These are phyloP conservation scores for Myxocyprinus asiaticus DNA, from an alignment of 2,113 vertebrate species.

Conservation along the genomic window DNA sequence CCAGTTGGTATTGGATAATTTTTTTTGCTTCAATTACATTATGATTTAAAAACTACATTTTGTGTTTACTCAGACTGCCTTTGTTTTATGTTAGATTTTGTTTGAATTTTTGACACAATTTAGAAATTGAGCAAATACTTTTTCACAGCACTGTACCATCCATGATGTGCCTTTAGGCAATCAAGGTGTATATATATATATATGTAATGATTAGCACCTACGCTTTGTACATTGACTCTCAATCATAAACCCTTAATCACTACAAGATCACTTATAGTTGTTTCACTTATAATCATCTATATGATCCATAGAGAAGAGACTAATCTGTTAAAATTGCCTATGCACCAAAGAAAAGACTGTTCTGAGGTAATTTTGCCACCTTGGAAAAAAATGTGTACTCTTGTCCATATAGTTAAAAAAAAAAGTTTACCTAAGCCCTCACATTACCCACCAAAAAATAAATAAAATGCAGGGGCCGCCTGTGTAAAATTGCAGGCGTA, in stretches of 20 bases:
- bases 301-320: not conserved
- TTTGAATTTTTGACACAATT: no score
- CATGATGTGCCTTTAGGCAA: conserved; percentile 3
- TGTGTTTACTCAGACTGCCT: no score
- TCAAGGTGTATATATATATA: not conserved
- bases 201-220: not conserved
- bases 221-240: not conserved
- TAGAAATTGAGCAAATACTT: no score
- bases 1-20: no score
- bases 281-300: not conserved
- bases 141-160: no score
- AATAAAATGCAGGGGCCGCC: not conserved
- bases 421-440: not conserved
- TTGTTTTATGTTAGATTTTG: no score
- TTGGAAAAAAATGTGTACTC: conserved; percentile 9
- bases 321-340: conserved; percentile 26
- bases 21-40: no score
- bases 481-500: not conserved
- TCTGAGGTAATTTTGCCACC: not conserved
- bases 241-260: not conserved
- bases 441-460: not conserved
- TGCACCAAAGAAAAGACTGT: conserved; percentile 43
- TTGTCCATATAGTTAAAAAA: not conserved
- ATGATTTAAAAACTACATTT: no score
- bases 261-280: no score